Conservation (phyloP, 2,888 invertebrate genomes). For the Cosmopolites sordidus region DNA sequence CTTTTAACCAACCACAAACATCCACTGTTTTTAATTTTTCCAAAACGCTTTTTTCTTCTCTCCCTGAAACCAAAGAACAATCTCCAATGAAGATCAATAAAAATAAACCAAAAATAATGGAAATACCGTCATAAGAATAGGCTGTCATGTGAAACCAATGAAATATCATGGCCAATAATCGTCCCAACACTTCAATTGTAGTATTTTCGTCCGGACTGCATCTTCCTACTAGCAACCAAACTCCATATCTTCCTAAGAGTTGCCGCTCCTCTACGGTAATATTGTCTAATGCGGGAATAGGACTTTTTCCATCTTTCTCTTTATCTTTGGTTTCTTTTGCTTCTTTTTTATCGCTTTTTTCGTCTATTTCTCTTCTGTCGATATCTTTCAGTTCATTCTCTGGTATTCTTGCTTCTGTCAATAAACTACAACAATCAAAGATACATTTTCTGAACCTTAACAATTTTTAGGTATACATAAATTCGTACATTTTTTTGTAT, state of each 20-base stretch:
- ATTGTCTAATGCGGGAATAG: conserved; percentile 57
- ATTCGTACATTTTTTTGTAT: not conserved
- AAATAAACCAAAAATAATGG: no score
- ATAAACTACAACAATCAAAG: conserved; percentile 60
- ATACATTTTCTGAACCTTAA: no score
- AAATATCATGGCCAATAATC: conserved; percentile 92
- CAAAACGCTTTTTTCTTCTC: conserved; percentile 79
- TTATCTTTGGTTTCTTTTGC: conserved; percentile 30
- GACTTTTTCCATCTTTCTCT: conserved; percentile 44
- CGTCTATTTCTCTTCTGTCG: conserved; percentile 37
- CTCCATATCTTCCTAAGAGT: conserved; percentile 88
- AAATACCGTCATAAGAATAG: conserved; percentile 84
- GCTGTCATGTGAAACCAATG: conserved; percentile 99
- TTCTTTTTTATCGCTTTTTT: conserved; percentile 32
- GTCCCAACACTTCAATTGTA: conserved; percentile 75
- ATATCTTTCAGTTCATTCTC: conserved; percentile 61
- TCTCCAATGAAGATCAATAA: not conserved
- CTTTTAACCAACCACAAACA: conserved; percentile 87
- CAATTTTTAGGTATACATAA: no score
- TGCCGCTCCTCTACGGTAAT: conserved; percentile 83
- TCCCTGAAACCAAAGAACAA: conserved; percentile 48
- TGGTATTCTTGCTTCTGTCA: conserved; percentile 87
- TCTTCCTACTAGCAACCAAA: conserved; percentile 94
- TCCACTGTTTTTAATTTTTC: conserved; percentile 90
- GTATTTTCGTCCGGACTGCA: conserved; percentile 78